phyloP scores from a whole-genome alignment of 2,113 vertebrate genomes.

The Muntiacus reevesi region DNA sequence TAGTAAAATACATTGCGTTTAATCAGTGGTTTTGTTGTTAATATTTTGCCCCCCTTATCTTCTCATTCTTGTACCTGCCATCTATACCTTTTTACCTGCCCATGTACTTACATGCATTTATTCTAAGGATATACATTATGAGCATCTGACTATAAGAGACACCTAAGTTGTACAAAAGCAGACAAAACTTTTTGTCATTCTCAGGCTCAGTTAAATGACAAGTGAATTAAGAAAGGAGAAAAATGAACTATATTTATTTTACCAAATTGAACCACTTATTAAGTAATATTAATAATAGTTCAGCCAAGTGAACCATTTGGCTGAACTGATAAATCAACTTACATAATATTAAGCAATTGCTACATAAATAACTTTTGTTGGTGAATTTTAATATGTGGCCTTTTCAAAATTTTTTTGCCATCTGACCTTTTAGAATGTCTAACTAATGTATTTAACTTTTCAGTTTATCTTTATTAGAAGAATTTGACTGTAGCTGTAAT shows the following conservation, averaged over 20 bases:
- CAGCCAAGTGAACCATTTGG: neutral
- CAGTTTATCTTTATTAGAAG: conserved; percentile 97
- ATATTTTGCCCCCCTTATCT: neutral
- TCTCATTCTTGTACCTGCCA: neutral
- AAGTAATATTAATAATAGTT: neutral
- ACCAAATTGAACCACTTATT: neutral
- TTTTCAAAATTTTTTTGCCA: neutral
- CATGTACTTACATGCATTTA: neutral
- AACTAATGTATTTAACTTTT: conserved; percentile 61
- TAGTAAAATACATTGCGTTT: neutral
- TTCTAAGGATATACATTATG: neutral
- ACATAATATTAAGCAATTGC: neutral
- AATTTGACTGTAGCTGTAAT: conserved; percentile 99
- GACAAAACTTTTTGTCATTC: neutral
- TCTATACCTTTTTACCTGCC: neutral
- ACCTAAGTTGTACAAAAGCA: neutral
- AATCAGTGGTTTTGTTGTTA: neutral
- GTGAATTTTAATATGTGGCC: neutral
- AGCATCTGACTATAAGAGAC: neutral
- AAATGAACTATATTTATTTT: neutral
- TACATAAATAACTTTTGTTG: neutral
- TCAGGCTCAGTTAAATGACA: neutral
- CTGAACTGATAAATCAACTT: neutral
- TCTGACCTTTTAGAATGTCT: neutral
- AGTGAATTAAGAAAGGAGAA: neutral